phyloP scores from a whole-genome alignment of 2,113 vertebrate genomes.

The Heteronetta atricapilla region DNA sequence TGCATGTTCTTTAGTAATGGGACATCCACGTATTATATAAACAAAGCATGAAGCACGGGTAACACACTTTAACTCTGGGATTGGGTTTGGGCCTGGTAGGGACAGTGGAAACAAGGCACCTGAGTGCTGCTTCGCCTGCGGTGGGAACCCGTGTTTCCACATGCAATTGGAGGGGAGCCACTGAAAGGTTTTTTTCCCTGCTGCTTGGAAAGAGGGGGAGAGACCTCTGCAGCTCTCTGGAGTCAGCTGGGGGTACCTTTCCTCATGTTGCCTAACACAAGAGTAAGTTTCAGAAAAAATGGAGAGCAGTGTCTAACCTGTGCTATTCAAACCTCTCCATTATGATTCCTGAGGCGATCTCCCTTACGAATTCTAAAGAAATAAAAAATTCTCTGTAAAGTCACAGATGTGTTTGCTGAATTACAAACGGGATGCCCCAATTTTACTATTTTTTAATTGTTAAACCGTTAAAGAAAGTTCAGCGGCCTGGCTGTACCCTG shows the following conservation, averaged over 20 bases:
- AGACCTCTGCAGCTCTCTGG: neutral
- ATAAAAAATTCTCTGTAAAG: neutral
- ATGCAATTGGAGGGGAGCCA: neutral
- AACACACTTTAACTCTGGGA: neutral
- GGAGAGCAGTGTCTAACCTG: neutral
- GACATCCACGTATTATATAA: neutral
- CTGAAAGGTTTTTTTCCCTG: neutral
- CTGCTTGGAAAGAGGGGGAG: neutral
- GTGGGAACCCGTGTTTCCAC: neutral
- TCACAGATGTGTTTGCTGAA: neutral
- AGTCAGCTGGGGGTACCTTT: fast-evolving
- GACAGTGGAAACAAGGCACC: neutral
- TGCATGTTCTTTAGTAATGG: neutral
- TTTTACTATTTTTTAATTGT: neutral
- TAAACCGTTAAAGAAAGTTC: neutral
- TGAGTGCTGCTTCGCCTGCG: neutral
- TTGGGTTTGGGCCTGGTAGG: neutral
- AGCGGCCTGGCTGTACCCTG: neutral
- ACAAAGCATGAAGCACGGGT: fast-evolving
- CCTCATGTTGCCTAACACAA: neutral
- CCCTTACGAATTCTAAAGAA: neutral
- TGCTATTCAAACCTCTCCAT: neutral
- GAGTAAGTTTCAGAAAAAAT: neutral
- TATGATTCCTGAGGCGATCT: neutral
- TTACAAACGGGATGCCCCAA: neutral